phyloP scores from a whole-genome alignment of 37 sponge, comb jelly and placozoan species.

The Oopsacas minuta region DNA sequence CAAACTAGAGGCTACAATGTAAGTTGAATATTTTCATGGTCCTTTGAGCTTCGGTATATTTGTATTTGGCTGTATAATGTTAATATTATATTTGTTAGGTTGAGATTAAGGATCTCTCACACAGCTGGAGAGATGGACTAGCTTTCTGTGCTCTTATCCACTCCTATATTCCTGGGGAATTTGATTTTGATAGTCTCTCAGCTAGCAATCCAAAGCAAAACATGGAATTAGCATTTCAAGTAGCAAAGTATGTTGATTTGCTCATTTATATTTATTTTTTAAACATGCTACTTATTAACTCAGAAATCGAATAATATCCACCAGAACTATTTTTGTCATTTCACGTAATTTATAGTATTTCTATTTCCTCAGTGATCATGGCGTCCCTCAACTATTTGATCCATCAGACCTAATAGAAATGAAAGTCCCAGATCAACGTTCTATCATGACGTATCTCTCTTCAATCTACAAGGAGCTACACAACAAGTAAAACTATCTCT shows the following conservation, averaged over 20 bases:
- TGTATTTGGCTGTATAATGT: background rate
- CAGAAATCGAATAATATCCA: background rate
- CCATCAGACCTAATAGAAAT: constrained; percentile 53
- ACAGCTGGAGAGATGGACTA: constrained; percentile 62
- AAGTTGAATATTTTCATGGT: background rate
- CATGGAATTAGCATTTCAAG: constrained; percentile 56
- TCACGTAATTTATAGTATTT: too few relatives aligned
- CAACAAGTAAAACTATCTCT: background rate
- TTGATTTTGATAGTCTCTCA: constrained; percentile 60
- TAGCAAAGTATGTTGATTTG: constrained; percentile 65
- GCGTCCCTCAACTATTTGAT: constrained; percentile 54
- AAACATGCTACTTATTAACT: background rate
- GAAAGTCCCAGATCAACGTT: constrained; percentile 52
- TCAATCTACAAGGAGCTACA: constrained; percentile 51
- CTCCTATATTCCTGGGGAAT: constrained; percentile 52
- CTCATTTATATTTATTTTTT: too few relatives aligned
- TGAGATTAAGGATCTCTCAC: constrained; percentile 57
- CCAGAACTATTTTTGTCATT: too few relatives aligned
- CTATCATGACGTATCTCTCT: constrained; percentile 76
- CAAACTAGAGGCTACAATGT: background rate
- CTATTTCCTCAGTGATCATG: constrained; percentile 40
- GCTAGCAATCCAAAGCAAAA: constrained; percentile 45
- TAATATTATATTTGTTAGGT: constrained; percentile 31
- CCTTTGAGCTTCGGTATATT: background rate
- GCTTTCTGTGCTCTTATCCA: constrained; percentile 74